Conservation (phyloP, 2,797 vertebrate species). For the Rhincodon typus region DNA sequence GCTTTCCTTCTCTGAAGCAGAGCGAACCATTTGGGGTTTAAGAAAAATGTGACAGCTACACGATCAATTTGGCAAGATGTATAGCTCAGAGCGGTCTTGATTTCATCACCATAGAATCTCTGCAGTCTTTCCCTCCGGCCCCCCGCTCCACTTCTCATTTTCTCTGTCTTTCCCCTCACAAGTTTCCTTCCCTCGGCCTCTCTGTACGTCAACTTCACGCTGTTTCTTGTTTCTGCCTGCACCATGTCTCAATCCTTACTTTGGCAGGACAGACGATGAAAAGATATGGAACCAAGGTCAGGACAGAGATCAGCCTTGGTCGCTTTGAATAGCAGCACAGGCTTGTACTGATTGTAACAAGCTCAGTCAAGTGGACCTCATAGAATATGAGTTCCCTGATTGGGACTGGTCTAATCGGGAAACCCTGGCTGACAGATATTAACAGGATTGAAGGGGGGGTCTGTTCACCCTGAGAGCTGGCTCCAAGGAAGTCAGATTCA, state of each 20-base stretch:
- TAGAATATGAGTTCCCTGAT: too few species aligned
- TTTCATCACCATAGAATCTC: too few species aligned
- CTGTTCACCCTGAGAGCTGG: too few species aligned
- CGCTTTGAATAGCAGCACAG: not conserved
- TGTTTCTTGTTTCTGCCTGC: not conserved
- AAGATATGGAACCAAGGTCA: not conserved
- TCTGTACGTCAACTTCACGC: not conserved
- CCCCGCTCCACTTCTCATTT: slow-evolving; percentile 48
- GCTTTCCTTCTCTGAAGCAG: not conserved
- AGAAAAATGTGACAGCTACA: not conserved
- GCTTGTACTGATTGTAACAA: too few species aligned
- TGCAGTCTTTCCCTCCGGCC: too few species aligned
- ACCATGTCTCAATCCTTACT: slow-evolving; percentile 37
- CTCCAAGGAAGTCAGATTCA: too few species aligned
- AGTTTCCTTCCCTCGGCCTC: slow-evolving; percentile 36
- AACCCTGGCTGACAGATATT: too few species aligned
- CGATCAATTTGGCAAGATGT: not conserved
- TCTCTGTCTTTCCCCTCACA: not conserved
- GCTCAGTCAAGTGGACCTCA: too few species aligned
- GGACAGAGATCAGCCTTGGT: not conserved
- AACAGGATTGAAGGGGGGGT: too few species aligned
- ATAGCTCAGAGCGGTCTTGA: not conserved
- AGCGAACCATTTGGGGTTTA: not conserved
- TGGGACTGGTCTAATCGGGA: too few species aligned
- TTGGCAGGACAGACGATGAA: slow-evolving; percentile 37